phyloP scores from a whole-genome alignment of 1,140 invertebrate species.

The Penaeus indicus region DNA sequence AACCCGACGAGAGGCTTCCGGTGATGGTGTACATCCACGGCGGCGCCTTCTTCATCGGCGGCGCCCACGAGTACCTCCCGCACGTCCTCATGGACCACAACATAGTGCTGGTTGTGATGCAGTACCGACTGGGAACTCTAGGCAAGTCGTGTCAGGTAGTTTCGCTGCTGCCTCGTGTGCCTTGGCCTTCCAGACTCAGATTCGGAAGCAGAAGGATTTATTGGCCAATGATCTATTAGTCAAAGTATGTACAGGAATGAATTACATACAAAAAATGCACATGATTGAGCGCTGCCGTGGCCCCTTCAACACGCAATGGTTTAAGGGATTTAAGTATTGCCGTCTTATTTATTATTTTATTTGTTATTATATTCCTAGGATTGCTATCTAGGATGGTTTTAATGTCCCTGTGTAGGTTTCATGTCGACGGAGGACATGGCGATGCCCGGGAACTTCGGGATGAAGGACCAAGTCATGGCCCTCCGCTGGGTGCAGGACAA shows the following conservation, averaged over 20 bases:
- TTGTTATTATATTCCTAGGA: no score
- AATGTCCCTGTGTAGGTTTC: conserved; percentile 3
- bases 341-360: no score
- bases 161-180: no score
- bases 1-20: background rate
- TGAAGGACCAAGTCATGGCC: conserved; percentile 14
- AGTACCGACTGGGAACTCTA: conserved; percentile 46
- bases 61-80: conserved; percentile 28
- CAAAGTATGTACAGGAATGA: no score
- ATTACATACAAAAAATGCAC: no score
- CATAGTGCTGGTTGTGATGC: conserved; percentile 41
- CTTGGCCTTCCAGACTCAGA: no score
- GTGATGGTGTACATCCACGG: conserved; percentile 50
- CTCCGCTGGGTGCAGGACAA: conserved; percentile 31
- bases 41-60: conserved; percentile 17
- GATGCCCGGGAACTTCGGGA: conserved; percentile 23
- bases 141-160: conserved; percentile 10
- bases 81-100: conserved; percentile 41
- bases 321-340: no score
- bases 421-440: conserved; percentile 23
- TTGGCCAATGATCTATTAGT: no score
- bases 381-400: no score
- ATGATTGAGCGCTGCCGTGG: no score
- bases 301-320: no score
- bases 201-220: no score